phyloP scores from a whole-genome alignment of 2,888 invertebrate species.

The Pristionchus arcanus region DNA sequence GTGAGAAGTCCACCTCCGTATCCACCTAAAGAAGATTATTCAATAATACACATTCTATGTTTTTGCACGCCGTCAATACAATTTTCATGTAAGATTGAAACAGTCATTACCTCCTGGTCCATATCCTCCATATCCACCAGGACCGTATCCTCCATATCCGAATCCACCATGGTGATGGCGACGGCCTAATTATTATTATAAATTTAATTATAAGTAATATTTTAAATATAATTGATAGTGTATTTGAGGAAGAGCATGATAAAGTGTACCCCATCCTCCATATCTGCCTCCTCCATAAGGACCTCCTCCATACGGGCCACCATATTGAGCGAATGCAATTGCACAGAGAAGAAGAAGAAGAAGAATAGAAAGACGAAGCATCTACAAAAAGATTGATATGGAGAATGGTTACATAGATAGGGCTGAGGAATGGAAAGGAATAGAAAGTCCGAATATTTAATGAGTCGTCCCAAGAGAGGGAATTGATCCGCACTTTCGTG shows the following conservation, averaged over 20 bases:
- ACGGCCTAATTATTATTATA: background rate
- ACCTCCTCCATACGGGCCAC: conserved; percentile 16
- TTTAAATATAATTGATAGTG: background rate
- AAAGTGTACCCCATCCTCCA: background rate
- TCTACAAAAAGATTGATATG: background rate
- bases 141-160: conserved; percentile 6
- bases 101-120: background rate
- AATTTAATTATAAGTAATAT: background rate
- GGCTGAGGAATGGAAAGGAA: background rate
- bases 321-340: background rate
- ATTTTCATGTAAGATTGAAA: background rate
- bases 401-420: no score
- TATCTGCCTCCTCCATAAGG: conserved; percentile 26
- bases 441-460: background rate
- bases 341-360: conserved; percentile 13
- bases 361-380: background rate
- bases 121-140: conserved; percentile 9
- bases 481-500: background rate
- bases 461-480: background rate
- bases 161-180: conserved; percentile 38
- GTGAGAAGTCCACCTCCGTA: conserved; percentile 42
- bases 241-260: background rate
- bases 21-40: background rate
- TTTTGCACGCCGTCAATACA: background rate
- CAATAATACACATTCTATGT: background rate